Evolutionary conservation across 2,113 vertebrate species (phyloP).

Genomic region (Lepus europaeus): DNA sequence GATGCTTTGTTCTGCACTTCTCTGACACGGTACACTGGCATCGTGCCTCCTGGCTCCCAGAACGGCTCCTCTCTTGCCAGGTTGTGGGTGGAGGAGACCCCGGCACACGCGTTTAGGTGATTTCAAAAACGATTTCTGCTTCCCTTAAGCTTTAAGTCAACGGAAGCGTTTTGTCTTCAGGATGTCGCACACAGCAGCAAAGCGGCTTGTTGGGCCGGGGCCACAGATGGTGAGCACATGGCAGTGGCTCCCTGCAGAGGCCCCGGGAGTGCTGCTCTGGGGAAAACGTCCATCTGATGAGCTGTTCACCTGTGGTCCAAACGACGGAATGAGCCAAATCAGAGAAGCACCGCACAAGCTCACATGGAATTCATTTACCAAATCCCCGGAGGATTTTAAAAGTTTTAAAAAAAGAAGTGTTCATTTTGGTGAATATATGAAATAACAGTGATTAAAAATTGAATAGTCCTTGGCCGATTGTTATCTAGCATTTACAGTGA

Average conservation of each 20-base stretch:
- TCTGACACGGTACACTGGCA: conserved; percentile 32
- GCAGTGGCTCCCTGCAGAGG: neutral
- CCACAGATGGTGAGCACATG: neutral
- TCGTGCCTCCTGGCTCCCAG: conserved; percentile 59
- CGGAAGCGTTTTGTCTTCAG: conserved; percentile 40
- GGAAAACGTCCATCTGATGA: neutral
- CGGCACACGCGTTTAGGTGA: neutral
- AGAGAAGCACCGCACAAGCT: neutral
- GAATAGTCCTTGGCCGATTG: neutral
- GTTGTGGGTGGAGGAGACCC: neutral
- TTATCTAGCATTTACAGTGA: neutral
- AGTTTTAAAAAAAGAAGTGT: neutral
- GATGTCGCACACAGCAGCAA: neutral
- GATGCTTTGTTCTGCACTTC: conserved; percentile 21
- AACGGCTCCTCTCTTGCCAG: conserved; percentile 9
- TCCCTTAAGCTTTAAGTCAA: conserved; percentile 55
- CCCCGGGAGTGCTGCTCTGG: neutral
- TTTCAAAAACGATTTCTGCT: conserved; percentile 47
- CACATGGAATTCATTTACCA: neutral
- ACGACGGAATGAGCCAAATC: neutral
- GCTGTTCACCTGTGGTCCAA: neutral
- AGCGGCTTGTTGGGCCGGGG: neutral
- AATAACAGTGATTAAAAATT: neutral
- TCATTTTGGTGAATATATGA: neutral
- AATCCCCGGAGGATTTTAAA: neutral